Conservation (phyloP, 2,113 vertebrate genomes). For the Centropus bengalensis region DNA sequence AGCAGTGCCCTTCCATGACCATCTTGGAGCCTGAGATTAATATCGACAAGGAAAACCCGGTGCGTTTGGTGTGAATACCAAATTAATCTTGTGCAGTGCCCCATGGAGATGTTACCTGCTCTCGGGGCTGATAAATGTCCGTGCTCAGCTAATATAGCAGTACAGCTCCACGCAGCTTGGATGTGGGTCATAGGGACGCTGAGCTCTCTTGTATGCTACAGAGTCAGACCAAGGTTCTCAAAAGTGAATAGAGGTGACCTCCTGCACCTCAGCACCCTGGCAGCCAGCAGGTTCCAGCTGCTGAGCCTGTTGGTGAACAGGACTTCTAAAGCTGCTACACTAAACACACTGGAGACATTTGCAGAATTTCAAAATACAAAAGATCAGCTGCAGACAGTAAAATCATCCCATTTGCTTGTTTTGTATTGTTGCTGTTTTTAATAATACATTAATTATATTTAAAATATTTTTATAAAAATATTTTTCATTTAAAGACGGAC, state of each 20-base stretch:
- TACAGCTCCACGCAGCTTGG: rapidly evolving
- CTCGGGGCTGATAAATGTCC: rapidly evolving
- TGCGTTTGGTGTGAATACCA: conserved; percentile 16
- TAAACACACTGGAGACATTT: too few species aligned
- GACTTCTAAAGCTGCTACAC: background rate
- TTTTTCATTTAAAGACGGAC: background rate
- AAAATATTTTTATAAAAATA: background rate
- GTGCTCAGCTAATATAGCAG: rapidly evolving
- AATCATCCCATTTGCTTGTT: background rate
- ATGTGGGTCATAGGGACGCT: rapidly evolving
- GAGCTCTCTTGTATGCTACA: background rate
- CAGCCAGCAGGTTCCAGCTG: background rate
- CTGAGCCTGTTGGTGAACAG: background rate
- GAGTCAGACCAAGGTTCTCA: background rate
- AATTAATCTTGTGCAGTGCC: rapidly evolving
- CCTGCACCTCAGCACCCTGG: rapidly evolving
- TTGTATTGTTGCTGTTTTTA: background rate
- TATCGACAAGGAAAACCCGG: conserved; percentile 81
- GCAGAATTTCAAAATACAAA: too few species aligned
- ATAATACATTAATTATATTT: background rate
- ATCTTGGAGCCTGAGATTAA: conserved; percentile 89
- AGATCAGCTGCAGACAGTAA: background rate
- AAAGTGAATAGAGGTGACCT: background rate
- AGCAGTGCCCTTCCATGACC: conserved; percentile 90
- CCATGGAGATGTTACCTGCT: rapidly evolving